Percentiles rank a stretch among this genome's conserved stretches.
Evolutionary conservation across 2,797 vertebrate genomes (phyloP).

Genomic region (Chloroceryle inda): DNA sequence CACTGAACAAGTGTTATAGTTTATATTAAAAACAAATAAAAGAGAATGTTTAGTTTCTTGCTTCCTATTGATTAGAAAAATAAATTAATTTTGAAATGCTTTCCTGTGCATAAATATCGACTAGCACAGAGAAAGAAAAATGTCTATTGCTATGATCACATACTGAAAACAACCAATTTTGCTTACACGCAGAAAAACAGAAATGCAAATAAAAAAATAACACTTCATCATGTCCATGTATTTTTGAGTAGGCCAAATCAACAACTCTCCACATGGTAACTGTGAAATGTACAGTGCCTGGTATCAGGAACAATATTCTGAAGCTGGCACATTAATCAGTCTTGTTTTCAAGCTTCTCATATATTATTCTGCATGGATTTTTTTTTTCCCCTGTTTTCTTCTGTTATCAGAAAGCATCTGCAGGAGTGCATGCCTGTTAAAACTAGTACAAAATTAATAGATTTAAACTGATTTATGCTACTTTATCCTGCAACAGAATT

Average conservation of each 20-base stretch:
- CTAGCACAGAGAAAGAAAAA: constrained; percentile 46
- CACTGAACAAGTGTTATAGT: constrained; percentile 40
- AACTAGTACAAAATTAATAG: constrained; percentile 78
- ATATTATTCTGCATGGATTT: constrained; percentile 74
- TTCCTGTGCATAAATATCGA: constrained; percentile 45
- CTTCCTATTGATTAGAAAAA: constrained; percentile 52
- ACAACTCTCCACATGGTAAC: constrained; percentile 81
- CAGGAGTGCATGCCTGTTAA: constrained; percentile 73
- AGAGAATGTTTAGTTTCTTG: not conserved
- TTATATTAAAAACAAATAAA: constrained; percentile 14
- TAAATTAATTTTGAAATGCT: constrained; percentile 40
- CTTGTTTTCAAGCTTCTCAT: constrained; percentile 79
- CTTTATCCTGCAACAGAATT: constrained; percentile 76
- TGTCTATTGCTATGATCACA: constrained; percentile 58
- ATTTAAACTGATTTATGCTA: constrained; percentile 76
- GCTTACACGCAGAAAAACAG: constrained; percentile 71
- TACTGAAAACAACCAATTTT: constrained; percentile 69
- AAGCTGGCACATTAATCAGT: constrained; percentile 80
- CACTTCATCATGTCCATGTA: constrained; percentile 80
- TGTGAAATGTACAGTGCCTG: constrained; percentile 81
- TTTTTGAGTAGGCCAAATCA: constrained; percentile 80
- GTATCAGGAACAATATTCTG: constrained; percentile 80
- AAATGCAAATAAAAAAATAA: constrained; percentile 79
- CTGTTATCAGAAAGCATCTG: constrained; percentile 79
- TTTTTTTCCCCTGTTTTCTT: constrained; percentile 65